Evolutionary conservation across 2,113 vertebrate species (phyloP).

Genomic region (Oreotrochilus melanogaster): DNA sequence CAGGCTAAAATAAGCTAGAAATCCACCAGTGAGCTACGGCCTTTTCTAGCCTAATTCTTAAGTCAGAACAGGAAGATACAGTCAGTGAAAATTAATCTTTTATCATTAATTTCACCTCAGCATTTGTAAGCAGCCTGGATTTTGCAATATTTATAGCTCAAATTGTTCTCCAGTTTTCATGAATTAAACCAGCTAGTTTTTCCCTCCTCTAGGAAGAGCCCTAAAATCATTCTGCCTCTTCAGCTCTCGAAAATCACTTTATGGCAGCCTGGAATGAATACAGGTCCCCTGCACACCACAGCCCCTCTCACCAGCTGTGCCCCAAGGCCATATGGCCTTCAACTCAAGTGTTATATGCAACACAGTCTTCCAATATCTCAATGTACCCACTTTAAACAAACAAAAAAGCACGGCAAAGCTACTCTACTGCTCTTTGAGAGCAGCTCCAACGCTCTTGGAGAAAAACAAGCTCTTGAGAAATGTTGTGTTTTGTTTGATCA

Average conservation of each 20-base stretch:
- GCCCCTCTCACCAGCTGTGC: neutral
- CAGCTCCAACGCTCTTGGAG: neutral
- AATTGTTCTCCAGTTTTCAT: neutral
- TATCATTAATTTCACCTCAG: neutral
- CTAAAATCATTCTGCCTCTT: neutral
- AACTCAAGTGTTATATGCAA: neutral
- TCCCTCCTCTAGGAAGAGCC: neutral
- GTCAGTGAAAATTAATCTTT: neutral
- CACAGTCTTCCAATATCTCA: neutral
- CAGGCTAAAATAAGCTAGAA: neutral
- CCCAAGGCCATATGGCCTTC: neutral
- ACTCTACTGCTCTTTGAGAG: neutral
- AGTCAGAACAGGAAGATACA: neutral
- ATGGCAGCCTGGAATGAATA: neutral
- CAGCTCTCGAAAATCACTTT: neutral
- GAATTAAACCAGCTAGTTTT: neutral
- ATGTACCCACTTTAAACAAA: neutral
- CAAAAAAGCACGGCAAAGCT: neutral
- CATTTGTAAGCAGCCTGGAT: neutral
- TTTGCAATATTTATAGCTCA: neutral
- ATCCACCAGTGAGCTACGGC: neutral
- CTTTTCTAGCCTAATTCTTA: neutral
- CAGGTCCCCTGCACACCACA: fast-evolving
- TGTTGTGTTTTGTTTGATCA: neutral
- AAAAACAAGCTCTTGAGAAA: neutral